These are phyloP conservation scores for Megaceryle torquata DNA, from an alignment of 2,113 vertebrate species.

Conservation along the genomic window DNA sequence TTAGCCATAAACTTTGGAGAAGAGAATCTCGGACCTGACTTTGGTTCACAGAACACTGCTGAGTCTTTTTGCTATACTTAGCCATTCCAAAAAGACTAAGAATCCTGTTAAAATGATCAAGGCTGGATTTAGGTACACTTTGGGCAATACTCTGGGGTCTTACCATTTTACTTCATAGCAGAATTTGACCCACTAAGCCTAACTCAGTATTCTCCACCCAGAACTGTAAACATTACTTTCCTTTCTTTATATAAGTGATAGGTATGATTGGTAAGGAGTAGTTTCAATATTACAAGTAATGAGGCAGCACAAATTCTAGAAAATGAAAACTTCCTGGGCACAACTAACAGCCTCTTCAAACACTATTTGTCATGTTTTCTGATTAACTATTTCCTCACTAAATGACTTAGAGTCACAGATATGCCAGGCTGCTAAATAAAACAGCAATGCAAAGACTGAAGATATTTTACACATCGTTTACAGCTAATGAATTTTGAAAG, in stretches of 20 bases:
- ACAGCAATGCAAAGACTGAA: constrained; percentile 3
- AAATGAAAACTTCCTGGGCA: constrained; percentile 45
- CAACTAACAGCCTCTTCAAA: constrained; percentile 47
- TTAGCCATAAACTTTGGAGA: background rate
- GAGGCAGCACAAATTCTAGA: constrained; percentile 56
- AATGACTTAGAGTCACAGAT: constrained; percentile 24
- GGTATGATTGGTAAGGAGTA: background rate
- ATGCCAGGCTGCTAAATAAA: background rate
- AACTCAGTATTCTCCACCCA: background rate
- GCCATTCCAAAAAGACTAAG: background rate
- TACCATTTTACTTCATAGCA: background rate
- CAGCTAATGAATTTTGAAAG: constrained; percentile 22
- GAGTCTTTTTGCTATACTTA: background rate
- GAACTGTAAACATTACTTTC: background rate
- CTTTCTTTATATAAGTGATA: background rate
- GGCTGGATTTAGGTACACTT: background rate
- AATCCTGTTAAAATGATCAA: background rate
- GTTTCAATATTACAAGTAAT: constrained; percentile 65
- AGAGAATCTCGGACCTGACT: background rate
- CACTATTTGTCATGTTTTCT: background rate
- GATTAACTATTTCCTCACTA: constrained; percentile 59
- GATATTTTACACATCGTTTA: constrained; percentile 34
- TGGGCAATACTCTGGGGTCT: background rate
- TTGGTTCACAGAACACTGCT: background rate
- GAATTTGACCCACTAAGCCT: background rate